phyloP scores from a whole-genome alignment of 2,113 vertebrate genomes.

The Jaculus jaculus region DNA sequence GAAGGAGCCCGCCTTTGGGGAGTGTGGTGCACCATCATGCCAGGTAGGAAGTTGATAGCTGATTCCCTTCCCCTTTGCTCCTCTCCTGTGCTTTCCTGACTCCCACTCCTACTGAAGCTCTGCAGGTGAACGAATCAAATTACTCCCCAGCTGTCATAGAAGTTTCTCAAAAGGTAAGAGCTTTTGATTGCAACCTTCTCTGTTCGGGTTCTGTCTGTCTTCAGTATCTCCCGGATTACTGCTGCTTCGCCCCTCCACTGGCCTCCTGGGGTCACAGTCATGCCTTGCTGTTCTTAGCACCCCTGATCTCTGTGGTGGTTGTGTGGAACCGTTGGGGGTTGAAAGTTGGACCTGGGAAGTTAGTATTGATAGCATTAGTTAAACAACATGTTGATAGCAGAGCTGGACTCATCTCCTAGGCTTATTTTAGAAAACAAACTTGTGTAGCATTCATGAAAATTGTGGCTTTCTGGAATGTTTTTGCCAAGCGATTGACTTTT shows the following conservation, averaged over 20 bases:
- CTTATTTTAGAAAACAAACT: slow-evolving; percentile 48
- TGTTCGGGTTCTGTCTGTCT: background rate
- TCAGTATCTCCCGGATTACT: background rate
- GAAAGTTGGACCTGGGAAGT: background rate
- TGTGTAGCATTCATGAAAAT: background rate
- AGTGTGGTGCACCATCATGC: background rate
- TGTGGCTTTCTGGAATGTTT: slow-evolving; percentile 44
- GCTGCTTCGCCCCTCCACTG: rapidly evolving
- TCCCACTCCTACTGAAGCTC: slow-evolving; percentile 37
- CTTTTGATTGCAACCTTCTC: background rate
- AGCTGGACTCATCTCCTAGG: background rate
- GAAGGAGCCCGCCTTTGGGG: background rate
- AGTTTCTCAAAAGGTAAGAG: background rate
- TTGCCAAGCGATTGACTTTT: slow-evolving; percentile 23
- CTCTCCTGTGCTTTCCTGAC: background rate
- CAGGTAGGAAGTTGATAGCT: background rate
- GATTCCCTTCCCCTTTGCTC: slow-evolving; percentile 16
- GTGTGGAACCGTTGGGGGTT: background rate
- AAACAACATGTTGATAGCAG: background rate
- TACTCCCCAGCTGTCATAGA: background rate
- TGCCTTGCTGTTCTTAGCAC: background rate
- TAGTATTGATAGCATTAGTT: background rate
- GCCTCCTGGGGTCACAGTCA: background rate
- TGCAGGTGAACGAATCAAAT: slow-evolving; percentile 55
- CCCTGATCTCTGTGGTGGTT: no score